Evolutionary conservation across 2,797 vertebrate genomes (phyloP).

Genomic region (Gorsachius magnificus): DNA sequence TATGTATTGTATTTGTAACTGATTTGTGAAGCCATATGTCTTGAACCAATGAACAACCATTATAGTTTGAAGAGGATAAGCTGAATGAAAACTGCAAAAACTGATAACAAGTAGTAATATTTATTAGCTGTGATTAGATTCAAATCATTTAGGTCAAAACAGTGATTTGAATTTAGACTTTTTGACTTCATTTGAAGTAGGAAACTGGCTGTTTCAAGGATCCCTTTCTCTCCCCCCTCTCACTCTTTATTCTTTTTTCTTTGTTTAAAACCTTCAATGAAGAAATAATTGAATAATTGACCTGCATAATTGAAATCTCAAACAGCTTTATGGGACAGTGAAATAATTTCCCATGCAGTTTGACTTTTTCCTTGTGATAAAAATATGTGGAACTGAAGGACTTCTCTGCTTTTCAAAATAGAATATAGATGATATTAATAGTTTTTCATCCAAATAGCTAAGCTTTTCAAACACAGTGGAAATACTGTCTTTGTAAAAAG

Average conservation of each 20-base stretch:
- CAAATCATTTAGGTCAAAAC: neutral
- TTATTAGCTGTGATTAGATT: neutral
- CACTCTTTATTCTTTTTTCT: neutral
- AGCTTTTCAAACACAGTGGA: neutral
- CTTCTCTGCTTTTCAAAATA: neutral
- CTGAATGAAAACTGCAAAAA: neutral
- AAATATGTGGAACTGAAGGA: neutral
- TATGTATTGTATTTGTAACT: accelerated
- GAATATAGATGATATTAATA: neutral
- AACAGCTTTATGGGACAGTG: neutral
- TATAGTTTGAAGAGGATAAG: neutral
- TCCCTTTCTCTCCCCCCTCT: neutral
- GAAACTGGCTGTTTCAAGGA: neutral
- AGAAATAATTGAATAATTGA: neutral
- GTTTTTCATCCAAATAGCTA: neutral
- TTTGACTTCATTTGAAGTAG: neutral
- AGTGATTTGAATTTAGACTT: neutral
- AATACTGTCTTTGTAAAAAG: neutral
- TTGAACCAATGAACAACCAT: neutral
- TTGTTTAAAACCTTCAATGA: neutral
- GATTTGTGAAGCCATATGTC: neutral
- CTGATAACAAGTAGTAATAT: neutral
- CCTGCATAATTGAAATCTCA: neutral
- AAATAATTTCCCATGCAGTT: neutral
- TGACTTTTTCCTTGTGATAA: neutral